Evolutionary conservation across 2,888 invertebrate genomes (phyloP).

Genomic region (Melitaea athalia): DNA sequence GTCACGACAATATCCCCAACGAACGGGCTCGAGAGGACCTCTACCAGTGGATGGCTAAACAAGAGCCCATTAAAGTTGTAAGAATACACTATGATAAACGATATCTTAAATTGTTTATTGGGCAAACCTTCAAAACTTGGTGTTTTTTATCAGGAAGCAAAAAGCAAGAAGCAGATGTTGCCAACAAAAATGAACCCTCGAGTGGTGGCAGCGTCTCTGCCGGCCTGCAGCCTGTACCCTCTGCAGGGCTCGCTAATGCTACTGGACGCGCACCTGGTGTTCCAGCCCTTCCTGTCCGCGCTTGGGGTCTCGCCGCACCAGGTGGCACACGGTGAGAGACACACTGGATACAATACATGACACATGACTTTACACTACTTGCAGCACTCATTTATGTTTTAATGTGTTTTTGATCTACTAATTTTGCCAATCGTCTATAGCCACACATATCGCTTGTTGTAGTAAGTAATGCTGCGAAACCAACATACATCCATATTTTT

Average conservation of each 20-base stretch:
- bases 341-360: background rate
- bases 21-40: conserved; percentile 91
- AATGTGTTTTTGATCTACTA: no score
- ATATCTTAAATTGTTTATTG: background rate
- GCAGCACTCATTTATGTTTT: no score
- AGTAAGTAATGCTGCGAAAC: no score
- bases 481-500: no score
- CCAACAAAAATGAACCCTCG: conserved; percentile 75
- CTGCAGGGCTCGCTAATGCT: conserved; percentile 92
- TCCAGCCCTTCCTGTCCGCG: conserved; percentile 94
- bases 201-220: conserved; percentile 66
- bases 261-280: conserved; percentile 96
- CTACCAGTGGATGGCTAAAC: conserved; percentile 98
- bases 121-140: conserved; percentile 20
- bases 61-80: conserved; percentile 84
- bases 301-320: conserved; percentile 95
- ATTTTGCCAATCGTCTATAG: no score
- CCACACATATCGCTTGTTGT: no score
- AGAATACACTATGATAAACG: conserved; percentile 32
- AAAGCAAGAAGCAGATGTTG: conserved; percentile 76
- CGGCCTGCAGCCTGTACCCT: conserved; percentile 87
- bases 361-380: background rate
- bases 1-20: conserved; percentile 76
- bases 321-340: conserved; percentile 77
- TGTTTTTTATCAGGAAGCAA: conserved; percentile 56